Conservation (phyloP, 2,113 vertebrate species). For the Amazona guildingii region DNA sequence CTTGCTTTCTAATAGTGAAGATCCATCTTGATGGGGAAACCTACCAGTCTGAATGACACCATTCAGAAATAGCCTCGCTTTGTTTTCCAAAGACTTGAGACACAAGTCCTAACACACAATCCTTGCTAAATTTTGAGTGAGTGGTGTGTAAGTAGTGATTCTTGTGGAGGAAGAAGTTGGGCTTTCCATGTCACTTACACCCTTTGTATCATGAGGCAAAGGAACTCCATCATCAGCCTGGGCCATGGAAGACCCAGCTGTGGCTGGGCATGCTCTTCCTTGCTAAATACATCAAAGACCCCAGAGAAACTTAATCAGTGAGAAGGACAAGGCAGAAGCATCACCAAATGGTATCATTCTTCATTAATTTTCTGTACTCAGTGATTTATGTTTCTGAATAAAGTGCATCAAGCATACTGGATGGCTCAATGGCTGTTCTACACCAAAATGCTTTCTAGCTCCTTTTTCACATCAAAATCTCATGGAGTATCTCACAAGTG, state of each 20-base stretch:
- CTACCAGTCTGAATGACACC: neutral
- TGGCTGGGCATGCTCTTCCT: neutral
- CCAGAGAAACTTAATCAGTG: neutral
- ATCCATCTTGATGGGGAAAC: neutral
- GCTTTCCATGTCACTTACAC: neutral
- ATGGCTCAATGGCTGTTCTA: neutral
- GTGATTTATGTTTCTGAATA: neutral
- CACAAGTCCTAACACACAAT: neutral
- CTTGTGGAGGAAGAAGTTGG: neutral
- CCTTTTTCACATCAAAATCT: slow-evolving; percentile 9
- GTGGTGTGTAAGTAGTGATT: neutral
- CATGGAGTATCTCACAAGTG: neutral
- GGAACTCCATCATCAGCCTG: neutral
- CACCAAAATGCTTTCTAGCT: neutral
- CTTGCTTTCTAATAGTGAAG: neutral
- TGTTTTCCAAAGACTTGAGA: neutral
- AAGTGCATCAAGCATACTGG: neutral
- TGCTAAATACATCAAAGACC: neutral
- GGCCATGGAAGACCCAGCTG: neutral
- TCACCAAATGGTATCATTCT: neutral
- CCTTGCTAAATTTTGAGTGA: neutral
- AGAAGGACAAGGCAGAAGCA: neutral
- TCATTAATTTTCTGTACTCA: neutral
- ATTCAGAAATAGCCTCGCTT: neutral
- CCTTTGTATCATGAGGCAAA: neutral